phyloP scores from a whole-genome alignment of 2,888 invertebrate species.

The Aleiodes testaceus region DNA sequence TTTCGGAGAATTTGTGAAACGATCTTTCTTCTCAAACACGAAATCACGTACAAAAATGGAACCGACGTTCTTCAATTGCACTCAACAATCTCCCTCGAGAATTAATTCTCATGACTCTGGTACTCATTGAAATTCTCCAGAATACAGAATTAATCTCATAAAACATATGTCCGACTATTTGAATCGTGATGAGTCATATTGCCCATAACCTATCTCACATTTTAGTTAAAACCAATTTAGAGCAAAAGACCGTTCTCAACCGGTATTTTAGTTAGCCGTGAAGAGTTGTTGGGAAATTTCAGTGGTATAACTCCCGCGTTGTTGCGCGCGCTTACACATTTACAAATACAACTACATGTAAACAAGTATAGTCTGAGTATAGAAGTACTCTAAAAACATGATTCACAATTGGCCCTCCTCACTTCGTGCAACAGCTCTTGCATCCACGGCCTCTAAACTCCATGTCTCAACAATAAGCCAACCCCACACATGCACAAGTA shows the following conservation, averaged over 20 bases:
- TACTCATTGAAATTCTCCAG: not conserved
- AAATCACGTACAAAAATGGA: too few species aligned
- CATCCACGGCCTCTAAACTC: slow-evolving; percentile 18
- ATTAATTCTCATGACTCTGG: too few species aligned
- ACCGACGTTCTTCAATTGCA: too few species aligned
- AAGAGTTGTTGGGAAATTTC: not conserved
- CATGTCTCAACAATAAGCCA: slow-evolving; percentile 31
- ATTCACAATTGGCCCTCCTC: slow-evolving; percentile 27
- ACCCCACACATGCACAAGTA: not conserved
- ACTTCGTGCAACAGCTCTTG: slow-evolving; percentile 7
- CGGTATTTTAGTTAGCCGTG: slow-evolving; percentile 15
- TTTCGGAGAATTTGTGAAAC: not conserved
- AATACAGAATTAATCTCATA: not conserved
- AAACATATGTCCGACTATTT: not conserved
- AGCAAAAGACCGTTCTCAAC: slow-evolving; percentile 19
- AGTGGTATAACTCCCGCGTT: slow-evolving; percentile 12
- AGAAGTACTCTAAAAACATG: slow-evolving; percentile 1
- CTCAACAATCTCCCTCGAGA: too few species aligned
- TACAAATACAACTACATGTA: slow-evolving; percentile 27
- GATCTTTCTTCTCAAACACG: not conserved
- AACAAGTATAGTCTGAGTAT: slow-evolving; percentile 28
- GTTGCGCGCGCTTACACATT: slow-evolving; percentile 20
- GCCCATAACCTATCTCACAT: slow-evolving; percentile 5
- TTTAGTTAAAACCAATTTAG: slow-evolving; percentile 10
- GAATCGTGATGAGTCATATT: slow-evolving; percentile 2